These are phyloP conservation scores for Paguma larvata DNA, from an alignment of 2,797 vertebrate genomes.

Conservation along the genomic window DNA sequence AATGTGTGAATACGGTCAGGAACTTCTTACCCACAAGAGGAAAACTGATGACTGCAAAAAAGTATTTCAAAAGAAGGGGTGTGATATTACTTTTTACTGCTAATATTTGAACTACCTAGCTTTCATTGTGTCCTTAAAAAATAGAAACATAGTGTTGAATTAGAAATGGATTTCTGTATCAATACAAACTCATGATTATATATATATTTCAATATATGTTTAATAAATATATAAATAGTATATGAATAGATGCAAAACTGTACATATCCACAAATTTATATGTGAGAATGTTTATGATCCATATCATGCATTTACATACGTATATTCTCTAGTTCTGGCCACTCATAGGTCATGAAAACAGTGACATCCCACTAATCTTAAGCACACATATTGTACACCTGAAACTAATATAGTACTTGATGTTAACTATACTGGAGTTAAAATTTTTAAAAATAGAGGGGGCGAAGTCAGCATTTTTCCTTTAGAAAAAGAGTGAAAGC, in stretches of 20 bases:
- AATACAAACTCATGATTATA: background rate
- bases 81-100: background rate
- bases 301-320: background rate
- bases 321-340: background rate
- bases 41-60: conserved; percentile 85
- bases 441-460: background rate
- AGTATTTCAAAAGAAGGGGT: conserved; percentile 17
- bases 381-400: background rate
- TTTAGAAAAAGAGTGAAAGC: background rate
- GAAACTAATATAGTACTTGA: background rate
- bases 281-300: background rate
- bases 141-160: background rate
- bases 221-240: background rate
- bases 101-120: conserved; percentile 39
- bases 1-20: conserved; percentile 91
- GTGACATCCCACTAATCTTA: background rate
- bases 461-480: background rate
- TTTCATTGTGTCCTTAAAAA: background rate
- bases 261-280: background rate
- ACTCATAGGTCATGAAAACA: background rate
- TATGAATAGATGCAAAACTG: background rate
- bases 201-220: background rate
- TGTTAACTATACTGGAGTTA: background rate
- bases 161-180: background rate
- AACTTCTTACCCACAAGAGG: conserved; percentile 92